Evolutionary conservation across 2,797 vertebrate genomes (phyloP).

Genomic region (Meda fulgida): DNA sequence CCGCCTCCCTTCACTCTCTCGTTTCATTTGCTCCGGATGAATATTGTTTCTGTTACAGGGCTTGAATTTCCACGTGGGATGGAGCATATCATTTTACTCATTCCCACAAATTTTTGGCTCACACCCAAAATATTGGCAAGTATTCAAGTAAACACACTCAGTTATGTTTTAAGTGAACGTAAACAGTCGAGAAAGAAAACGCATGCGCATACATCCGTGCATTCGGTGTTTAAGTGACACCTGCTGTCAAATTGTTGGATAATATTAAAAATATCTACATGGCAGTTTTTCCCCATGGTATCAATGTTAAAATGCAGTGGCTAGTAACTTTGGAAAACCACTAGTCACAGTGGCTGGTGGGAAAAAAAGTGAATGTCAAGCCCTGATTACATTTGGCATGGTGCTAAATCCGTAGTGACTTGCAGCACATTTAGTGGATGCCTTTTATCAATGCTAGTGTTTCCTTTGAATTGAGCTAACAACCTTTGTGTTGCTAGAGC

Average conservation of each 20-base stretch:
- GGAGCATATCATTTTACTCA: no score
- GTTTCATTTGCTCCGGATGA: no score
- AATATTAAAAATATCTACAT: neutral
- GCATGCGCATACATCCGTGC: no score
- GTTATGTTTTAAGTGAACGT: no score
- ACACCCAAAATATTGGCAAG: no score
- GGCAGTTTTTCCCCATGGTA: neutral
- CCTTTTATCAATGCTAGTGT: neutral
- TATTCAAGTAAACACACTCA: no score
- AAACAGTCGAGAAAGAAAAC: no score
- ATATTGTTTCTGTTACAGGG: no score
- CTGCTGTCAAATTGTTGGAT: neutral
- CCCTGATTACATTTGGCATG: neutral
- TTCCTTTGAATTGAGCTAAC: neutral
- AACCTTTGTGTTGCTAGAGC: neutral
- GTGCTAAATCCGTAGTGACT: constrained; percentile 18
- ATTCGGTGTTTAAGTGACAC: no score
- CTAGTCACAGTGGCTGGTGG: neutral
- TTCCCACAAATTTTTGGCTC: neutral
- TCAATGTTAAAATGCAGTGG: neutral
- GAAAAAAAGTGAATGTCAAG: neutral
- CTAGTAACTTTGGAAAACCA: neutral
- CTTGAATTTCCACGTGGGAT: no score
- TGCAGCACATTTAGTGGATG: constrained; percentile 1
- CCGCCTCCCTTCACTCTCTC: no score